Conservation (phyloP, 2,113 vertebrate species). For the Leucopternis melanops region DNA sequence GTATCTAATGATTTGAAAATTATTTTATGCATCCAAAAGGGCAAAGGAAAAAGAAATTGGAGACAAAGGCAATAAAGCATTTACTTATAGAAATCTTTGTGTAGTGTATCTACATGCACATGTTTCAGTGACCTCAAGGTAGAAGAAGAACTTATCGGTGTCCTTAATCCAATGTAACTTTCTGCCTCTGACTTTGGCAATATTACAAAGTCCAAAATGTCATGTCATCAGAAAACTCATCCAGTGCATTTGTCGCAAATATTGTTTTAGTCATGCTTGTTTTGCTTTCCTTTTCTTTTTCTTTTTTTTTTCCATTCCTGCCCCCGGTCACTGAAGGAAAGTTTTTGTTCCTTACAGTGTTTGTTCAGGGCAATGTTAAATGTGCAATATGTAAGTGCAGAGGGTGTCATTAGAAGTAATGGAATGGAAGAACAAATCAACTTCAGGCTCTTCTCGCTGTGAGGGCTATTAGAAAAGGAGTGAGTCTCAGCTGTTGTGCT, state of each 20-base stretch:
- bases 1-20: not conserved
- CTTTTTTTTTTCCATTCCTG: rapidly evolving
- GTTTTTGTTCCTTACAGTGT: not conserved
- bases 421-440: not conserved
- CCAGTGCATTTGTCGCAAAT: not conserved
- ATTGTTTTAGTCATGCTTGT: not conserved
- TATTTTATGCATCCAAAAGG: not conserved
- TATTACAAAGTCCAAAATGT: not conserved
- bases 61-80: not conserved
- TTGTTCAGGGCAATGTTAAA: not conserved
- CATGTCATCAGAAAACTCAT: not conserved
- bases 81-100: not conserved
- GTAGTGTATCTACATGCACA: not conserved
- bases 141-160: not conserved
- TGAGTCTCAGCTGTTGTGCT: rapidly evolving
- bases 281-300: not conserved
- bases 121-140: not conserved
- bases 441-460: not conserved
- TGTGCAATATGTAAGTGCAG: not conserved
- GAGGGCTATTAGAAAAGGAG: not conserved
- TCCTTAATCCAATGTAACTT: not conserved
- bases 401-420: not conserved
- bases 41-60: not conserved
- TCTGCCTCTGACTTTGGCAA: not conserved
- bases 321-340: not conserved